These are phyloP conservation scores for Ceyx melanurus DNA, from an alignment of 2,113 vertebrate species.

Conservation along the genomic window DNA sequence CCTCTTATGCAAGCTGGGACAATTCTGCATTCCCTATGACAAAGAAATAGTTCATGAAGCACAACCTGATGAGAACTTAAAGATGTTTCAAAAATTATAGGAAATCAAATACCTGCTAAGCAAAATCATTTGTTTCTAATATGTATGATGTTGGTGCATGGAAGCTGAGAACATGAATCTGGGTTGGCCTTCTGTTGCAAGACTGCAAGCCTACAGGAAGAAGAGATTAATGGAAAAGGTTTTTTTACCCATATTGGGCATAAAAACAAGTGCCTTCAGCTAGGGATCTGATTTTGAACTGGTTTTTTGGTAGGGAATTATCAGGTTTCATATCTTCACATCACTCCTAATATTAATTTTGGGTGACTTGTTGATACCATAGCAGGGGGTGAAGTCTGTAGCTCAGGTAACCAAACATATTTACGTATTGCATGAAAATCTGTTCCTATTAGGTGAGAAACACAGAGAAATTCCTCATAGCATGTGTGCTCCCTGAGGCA, in stretches of 20 bases:
- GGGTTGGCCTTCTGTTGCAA: neutral
- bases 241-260: neutral
- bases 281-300: neutral
- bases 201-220: neutral
- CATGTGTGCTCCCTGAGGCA: neutral
- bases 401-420: neutral
- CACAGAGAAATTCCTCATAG: neutral
- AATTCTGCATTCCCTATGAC: slow-evolving; percentile 19
- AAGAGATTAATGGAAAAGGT: neutral
- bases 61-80: neutral
- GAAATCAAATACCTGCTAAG: neutral
- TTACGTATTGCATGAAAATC: neutral
- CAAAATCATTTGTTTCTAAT: neutral
- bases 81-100: neutral
- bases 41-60: neutral
- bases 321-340: neutral
- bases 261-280: neutral
- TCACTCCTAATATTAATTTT: neutral
- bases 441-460: neutral
- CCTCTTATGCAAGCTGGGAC: neutral
- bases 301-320: neutral
- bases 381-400: neutral
- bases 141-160: neutral
- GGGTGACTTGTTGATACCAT: neutral
- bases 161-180: neutral